Conservation (phyloP, 2,888 invertebrate genomes). For the Coecobrya sp. region DNA sequence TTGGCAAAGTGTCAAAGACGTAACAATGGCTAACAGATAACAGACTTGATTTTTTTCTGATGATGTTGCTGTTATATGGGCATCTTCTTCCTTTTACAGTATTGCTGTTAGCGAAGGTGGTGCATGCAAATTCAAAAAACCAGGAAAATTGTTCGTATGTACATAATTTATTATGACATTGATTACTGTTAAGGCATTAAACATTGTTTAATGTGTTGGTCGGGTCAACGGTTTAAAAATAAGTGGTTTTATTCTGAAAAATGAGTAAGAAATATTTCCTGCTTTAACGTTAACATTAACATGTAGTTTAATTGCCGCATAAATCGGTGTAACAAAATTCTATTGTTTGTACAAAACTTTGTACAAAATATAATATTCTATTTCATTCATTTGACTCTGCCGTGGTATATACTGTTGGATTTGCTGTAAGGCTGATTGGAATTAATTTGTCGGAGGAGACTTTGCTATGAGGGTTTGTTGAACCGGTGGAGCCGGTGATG, state of each 20-base stretch:
- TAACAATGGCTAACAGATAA: constrained; percentile 3
- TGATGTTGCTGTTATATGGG: background rate
- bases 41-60: constrained; percentile 15
- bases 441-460: background rate
- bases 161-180: constrained; percentile 47
- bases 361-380: no score
- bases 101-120: background rate
- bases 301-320: no score
- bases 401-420: background rate
- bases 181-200: constrained; percentile 16
- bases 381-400: background rate
- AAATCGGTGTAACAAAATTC: no score
- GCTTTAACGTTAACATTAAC: no score
- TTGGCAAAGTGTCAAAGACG: constrained; percentile 42
- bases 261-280: background rate
- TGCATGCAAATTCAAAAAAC: constrained; percentile 20
- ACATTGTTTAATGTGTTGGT: background rate
- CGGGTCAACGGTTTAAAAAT: background rate
- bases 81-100: constrained; percentile 9
- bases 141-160: background rate
- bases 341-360: no score
- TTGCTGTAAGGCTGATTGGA: background rate
- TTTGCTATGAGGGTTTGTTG: background rate
- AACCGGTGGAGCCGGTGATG: background rate
- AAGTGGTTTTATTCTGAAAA: background rate